These are phyloP conservation scores for Rhinopithecus roxellana DNA, from an alignment of 2,113 vertebrate species.

Conservation along the genomic window DNA sequence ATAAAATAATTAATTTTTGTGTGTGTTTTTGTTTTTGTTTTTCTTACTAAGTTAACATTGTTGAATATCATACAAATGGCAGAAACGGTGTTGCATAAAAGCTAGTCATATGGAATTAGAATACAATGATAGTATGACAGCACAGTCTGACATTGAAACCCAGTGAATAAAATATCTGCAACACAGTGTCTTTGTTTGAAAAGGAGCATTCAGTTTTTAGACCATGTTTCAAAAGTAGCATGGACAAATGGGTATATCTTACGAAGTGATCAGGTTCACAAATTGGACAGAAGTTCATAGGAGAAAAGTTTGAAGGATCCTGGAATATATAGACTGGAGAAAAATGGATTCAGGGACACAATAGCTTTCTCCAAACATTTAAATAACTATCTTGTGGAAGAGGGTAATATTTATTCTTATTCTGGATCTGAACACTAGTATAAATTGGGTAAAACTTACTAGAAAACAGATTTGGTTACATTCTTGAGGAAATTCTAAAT, in stretches of 20 bases:
- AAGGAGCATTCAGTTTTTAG: neutral
- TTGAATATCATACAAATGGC: neutral
- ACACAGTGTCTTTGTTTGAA: neutral
- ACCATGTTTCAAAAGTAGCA: neutral
- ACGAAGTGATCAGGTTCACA: neutral
- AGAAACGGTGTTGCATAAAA: neutral
- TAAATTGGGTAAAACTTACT: neutral
- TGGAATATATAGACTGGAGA: neutral
- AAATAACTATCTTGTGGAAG: neutral
- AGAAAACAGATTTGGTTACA: neutral
- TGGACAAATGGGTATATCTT: neutral
- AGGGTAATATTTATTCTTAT: neutral
- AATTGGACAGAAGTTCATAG: neutral
- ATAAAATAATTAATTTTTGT: neutral
- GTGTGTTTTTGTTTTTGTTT: neutral
- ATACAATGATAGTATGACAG: neutral
- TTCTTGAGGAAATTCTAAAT: neutral
- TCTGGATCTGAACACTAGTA: neutral
- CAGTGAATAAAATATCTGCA: neutral
- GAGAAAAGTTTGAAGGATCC: neutral
- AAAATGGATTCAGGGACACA: neutral
- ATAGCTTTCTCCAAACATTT: neutral
- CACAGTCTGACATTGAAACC: neutral
- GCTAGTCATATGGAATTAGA: neutral
- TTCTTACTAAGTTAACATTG: neutral